Conservation (phyloP, 2,797 vertebrate genomes). For the Melanotaenia nigrans region DNA sequence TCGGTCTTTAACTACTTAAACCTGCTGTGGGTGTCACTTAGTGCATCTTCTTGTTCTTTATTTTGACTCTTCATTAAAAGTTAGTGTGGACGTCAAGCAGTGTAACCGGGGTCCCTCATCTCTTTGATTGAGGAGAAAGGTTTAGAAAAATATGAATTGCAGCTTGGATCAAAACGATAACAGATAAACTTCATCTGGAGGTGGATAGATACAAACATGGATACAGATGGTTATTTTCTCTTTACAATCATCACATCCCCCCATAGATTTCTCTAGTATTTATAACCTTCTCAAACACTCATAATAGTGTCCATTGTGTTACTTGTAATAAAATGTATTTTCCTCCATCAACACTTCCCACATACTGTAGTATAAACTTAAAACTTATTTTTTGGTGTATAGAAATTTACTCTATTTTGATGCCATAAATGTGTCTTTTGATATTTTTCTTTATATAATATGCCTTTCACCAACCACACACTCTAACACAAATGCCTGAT, state of each 20-base stretch:
- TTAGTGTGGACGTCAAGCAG: not conserved
- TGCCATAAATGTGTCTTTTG: not conserved
- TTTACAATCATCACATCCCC: not conserved
- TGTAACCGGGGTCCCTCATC: not conserved
- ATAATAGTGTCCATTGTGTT: not conserved
- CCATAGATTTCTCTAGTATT: not conserved
- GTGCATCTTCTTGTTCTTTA: not conserved
- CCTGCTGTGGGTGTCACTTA: not conserved
- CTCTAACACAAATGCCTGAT: constrained; percentile 18
- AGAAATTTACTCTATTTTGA: not conserved
- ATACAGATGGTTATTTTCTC: not conserved
- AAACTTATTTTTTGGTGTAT: not conserved
- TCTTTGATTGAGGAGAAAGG: too few relatives aligned
- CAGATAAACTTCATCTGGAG: not conserved
- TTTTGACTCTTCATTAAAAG: not conserved
- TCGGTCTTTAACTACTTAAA: not conserved
- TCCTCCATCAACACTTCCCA: not conserved
- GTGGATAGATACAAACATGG: constrained; percentile 8
- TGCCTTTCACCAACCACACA: not conserved
- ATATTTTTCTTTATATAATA: not conserved
- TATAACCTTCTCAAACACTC: not conserved
- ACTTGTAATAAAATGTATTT: not conserved
- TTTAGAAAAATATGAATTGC: too few relatives aligned
- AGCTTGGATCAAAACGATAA: too few relatives aligned
- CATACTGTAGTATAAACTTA: not conserved